phyloP scores from a whole-genome alignment of 2,113 vertebrate genomes.

The Enhydra lutris region DNA sequence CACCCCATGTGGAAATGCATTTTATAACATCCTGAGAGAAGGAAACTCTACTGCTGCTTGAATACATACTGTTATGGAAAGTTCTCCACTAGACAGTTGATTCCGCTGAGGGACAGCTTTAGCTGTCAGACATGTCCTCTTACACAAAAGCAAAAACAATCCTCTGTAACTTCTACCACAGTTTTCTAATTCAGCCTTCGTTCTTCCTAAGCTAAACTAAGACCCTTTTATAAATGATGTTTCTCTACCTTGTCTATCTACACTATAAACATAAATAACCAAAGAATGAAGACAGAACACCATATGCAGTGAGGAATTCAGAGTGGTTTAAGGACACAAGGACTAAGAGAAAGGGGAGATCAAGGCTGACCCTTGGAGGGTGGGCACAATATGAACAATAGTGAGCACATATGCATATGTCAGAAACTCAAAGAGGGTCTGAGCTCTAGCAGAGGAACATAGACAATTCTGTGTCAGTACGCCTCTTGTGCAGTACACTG shows the following conservation, averaged over 20 bases:
- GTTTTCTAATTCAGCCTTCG: neutral
- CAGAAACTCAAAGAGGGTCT: neutral
- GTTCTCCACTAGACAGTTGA: neutral
- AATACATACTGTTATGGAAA: neutral
- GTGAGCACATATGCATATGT: neutral
- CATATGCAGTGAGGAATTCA: neutral
- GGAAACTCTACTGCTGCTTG: neutral
- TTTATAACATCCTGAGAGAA: neutral
- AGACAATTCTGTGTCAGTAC: neutral
- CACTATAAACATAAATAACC: neutral
- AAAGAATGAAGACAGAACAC: neutral
- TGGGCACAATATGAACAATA: neutral
- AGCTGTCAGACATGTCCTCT: slow-evolving; percentile 12
- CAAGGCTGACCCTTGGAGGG: neutral
- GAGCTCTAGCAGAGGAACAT: neutral
- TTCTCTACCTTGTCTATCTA: neutral
- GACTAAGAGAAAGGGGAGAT: neutral
- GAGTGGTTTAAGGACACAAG: neutral
- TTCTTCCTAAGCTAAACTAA: neutral
- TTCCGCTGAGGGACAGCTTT: neutral
- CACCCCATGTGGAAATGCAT: neutral
- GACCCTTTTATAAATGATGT: neutral
- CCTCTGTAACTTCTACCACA: neutral
- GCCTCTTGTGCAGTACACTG: neutral
- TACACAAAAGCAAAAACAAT: neutral